Conservation (phyloP, 2,888 invertebrate genomes). For the Cryptosula pallasiana region DNA sequence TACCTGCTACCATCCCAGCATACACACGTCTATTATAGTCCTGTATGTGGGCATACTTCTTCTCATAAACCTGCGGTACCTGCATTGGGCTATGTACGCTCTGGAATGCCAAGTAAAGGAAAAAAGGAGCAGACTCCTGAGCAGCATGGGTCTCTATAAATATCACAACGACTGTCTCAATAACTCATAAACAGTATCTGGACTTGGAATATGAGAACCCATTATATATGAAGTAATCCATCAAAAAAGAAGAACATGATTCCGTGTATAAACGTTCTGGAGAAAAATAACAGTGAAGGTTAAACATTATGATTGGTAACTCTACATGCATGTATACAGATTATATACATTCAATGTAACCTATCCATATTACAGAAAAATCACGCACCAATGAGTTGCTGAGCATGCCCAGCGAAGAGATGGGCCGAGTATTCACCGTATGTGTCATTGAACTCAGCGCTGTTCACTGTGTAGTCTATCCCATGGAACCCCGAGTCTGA, state of each 20-base stretch:
- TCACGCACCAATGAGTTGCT: neutral
- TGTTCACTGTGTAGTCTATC: conserved; percentile 6
- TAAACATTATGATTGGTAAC: too few species aligned
- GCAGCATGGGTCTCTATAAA: conserved; percentile 8
- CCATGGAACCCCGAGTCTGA: neutral
- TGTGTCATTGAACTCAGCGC: neutral
- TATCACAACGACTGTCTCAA: too few species aligned
- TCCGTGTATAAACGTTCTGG: too few species aligned
- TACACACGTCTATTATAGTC: conserved; percentile 21
- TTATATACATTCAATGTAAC: neutral
- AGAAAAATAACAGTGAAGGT: too few species aligned
- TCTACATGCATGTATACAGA: neutral
- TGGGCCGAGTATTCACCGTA: conserved; percentile 7
- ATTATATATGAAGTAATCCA: too few species aligned
- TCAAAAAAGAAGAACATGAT: too few species aligned
- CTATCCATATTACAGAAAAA: neutral
- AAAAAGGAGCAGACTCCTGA: conserved; percentile 60
- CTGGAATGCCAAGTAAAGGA: conserved; percentile 76
- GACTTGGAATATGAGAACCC: too few species aligned
- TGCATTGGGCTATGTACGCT: conserved; percentile 79
- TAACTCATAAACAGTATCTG: too few species aligned
- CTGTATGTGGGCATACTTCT: conserved; percentile 22
- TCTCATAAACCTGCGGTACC: conserved; percentile 17
- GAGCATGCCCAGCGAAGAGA: conserved; percentile 12
- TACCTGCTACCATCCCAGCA: conserved; percentile 62